Base-by-base conservation (phyloP, 2,797 vertebrate genomes). In the Tarsius wallacei region DNA sequence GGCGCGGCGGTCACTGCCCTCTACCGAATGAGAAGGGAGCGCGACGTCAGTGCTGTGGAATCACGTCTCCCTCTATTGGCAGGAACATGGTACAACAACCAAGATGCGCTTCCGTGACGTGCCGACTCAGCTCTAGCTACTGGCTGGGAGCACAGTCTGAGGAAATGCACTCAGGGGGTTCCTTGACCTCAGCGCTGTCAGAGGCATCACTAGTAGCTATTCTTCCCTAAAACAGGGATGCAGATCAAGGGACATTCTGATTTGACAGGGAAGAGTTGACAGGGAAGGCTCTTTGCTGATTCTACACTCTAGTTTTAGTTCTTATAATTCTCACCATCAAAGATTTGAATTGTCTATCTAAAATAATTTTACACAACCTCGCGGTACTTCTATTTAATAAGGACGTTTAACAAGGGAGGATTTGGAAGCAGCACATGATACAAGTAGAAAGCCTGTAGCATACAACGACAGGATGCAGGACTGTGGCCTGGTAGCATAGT, bases 31-130 rank as follows among this genome's bases (percentile, higher is more conserved):
- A 5, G 49, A 78, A 57, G 82, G n/a, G 19, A 47, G 33, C 10
- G 11, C 11, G 10, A 26, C 7, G 12, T 59, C 76, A 28, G 59
- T 57, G 87, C 36, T 31, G 74, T 26, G 96, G 93, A 33, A n/a
- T 49, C 87, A 16, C 10, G 61, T 76, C 96, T 71, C 97, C 97
- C 95, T 87, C 98, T 97, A 19, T 31, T 68, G 96, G 82, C 86
- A 15, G n/a, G 33, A 36, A 21, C 19, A 8, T 24, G 26, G 36
- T 1, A 51, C 53, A 4, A 28, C 21, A 13, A 24, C 2, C 17
- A 61, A 47, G 74, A 42, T 2, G 0, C 2, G 21, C n/a, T 31
- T 4, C 1, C 0, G 14, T 0, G 59, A 71, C 26, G 19, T 0
- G 42, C 57, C 31, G 28, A 36, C n/a, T 24, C 1, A 4, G 8